Percentiles rank a stretch among this genome's conserved stretches.
These are phyloP conservation scores for Apotomis betuletana DNA, from an alignment of 2,888 invertebrate genomes.

Conservation along the genomic window DNA sequence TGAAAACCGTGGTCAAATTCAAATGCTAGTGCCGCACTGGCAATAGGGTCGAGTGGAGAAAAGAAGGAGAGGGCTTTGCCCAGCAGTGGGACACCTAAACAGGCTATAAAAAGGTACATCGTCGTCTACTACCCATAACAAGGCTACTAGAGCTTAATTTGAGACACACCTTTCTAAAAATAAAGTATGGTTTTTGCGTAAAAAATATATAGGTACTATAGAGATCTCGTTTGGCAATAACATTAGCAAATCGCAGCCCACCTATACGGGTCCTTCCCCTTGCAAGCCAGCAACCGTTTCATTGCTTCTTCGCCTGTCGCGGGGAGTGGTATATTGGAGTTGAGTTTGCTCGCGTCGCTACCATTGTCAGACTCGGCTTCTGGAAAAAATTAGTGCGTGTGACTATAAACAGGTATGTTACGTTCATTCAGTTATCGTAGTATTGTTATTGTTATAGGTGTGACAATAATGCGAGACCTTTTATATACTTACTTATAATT, in stretches of 20 bases:
- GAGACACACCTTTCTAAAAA: too few species aligned
- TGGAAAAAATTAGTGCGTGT: conserved; percentile 45
- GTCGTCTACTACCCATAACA: too few species aligned
- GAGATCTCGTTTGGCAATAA: conserved; percentile 16
- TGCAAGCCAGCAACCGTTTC: conserved; percentile 95
- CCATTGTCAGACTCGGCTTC: conserved; percentile 68
- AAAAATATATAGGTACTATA: neutral
- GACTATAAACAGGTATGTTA: conserved; percentile 11
- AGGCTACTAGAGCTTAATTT: too few species aligned
- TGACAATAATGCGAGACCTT: neutral
- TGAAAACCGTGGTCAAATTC: too few species aligned
- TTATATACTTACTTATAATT: neutral
- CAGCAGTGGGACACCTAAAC: too few species aligned
- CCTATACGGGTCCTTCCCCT: conserved; percentile 98
- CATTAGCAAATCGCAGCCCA: conserved; percentile 54
- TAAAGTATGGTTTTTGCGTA: conserved; percentile 1
- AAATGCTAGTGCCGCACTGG: too few species aligned
- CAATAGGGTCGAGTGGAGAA: too few species aligned
- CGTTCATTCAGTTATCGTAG: too few species aligned
- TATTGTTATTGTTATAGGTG: too few species aligned
- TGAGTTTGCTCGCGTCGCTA: conserved; percentile 68
- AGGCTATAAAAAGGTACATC: too few species aligned
- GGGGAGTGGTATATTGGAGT: conserved; percentile 90
- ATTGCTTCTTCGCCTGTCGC: conserved; percentile 97
- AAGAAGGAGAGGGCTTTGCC: too few species aligned